Conservation (phyloP, 2,888 invertebrate species). For the Biston stratarius region DNA sequence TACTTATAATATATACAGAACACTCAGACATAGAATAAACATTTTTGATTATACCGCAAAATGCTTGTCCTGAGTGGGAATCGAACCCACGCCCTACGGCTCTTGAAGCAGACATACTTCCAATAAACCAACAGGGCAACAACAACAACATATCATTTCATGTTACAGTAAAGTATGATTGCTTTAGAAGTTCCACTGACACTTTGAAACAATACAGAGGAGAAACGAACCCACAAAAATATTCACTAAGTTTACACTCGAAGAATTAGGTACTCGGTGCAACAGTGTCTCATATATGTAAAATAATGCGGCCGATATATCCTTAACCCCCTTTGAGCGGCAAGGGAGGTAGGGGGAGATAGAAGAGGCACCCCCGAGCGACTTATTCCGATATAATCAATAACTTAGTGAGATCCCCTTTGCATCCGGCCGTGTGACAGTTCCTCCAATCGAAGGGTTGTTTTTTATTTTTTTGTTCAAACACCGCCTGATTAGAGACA, state of each 20-base stretch:
- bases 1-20: too few relatives aligned
- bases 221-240: slow-evolving; percentile 28
- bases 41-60: too few relatives aligned
- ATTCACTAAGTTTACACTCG: slow-evolving; percentile 55
- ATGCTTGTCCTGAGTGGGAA: too few relatives aligned
- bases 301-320: slow-evolving; percentile 86
- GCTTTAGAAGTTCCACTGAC: slow-evolving; percentile 51
- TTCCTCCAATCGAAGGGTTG: slow-evolving; percentile 73
- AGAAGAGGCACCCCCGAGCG: slow-evolving; percentile 70
- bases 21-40: too few relatives aligned
- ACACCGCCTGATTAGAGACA: slow-evolving; percentile 82
- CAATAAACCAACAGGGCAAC: too few relatives aligned
- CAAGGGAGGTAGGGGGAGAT: slow-evolving; percentile 60
- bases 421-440: slow-evolving; percentile 85
- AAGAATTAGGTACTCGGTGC: slow-evolving; percentile 73
- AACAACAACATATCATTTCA: slow-evolving; percentile 6
- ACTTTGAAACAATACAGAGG: slow-evolving; percentile 52
- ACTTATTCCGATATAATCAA: slow-evolving; percentile 87
- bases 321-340: slow-evolving; percentile 69
- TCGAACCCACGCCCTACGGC: too few relatives aligned
- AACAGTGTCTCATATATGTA: slow-evolving; percentile 85
- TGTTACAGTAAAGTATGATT: slow-evolving; percentile 16
- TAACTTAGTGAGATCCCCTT: slow-evolving; percentile 87
- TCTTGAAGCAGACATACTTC: too few relatives aligned
- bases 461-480: slow-evolving; percentile 82